Conservation (phyloP, 2,888 invertebrate species). For the Eupithecia abbreviata region DNA sequence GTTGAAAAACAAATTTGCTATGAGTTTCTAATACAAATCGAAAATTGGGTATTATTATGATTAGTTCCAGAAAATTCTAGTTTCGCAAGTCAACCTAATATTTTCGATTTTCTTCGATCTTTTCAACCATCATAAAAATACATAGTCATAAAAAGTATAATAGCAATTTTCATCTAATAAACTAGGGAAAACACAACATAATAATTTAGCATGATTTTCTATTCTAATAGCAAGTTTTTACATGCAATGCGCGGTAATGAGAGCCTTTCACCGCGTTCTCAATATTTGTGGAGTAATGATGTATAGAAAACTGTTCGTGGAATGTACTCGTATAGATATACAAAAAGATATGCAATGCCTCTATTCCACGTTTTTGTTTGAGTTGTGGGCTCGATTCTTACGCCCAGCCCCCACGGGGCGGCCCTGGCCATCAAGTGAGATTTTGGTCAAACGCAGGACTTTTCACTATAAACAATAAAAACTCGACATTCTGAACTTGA, state of each 20-base stretch:
- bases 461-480: neutral
- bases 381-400: too few species aligned
- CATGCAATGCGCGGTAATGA: slow-evolving; percentile 41
- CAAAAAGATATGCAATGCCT: slow-evolving; percentile 9
- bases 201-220: slow-evolving; percentile 44
- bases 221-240: slow-evolving; percentile 45
- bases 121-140: neutral
- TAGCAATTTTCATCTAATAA: slow-evolving; percentile 34
- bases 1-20: too few species aligned
- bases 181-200: slow-evolving; percentile 40
- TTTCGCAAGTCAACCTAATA: neutral
- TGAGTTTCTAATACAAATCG: too few species aligned
- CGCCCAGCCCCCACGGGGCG: too few species aligned
- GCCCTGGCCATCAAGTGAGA: too few species aligned
- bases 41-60: neutral
- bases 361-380: neutral
- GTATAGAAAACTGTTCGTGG: slow-evolving; percentile 43
- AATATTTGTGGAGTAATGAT: slow-evolving; percentile 60
- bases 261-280: slow-evolving; percentile 60
- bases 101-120: neutral
- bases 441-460: too few species aligned
- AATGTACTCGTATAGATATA: slow-evolving; percentile 26
- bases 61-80: neutral
- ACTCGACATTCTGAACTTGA: neutral
- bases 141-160: neutral